Percentiles rank a stretch among this genome's conserved stretches.
These are phyloP conservation scores for Tamandua tetradactyla DNA, from an alignment of 2,797 vertebrate genomes.

Conservation along the genomic window DNA sequence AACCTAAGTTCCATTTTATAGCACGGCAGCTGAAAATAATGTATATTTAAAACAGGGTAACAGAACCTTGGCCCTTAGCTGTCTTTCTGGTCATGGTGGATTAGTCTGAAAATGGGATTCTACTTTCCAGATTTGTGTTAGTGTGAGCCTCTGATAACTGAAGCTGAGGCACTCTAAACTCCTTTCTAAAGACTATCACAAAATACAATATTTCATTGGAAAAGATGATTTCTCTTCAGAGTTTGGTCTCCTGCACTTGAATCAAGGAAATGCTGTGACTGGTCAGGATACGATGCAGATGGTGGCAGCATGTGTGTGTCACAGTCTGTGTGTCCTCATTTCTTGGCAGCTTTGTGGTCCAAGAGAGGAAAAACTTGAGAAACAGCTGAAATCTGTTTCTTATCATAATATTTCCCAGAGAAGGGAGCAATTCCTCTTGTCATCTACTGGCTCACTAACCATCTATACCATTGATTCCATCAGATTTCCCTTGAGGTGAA, in stretches of 20 bases:
- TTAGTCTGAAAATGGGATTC: background rate
- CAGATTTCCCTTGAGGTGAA: slow-evolving; percentile 81
- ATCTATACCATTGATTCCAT: slow-evolving; percentile 58
- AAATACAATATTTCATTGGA: background rate
- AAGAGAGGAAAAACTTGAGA: slow-evolving; percentile 82
- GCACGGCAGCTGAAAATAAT: background rate
- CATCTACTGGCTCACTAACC: slow-evolving; percentile 79
- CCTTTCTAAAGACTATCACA: slow-evolving; percentile 25
- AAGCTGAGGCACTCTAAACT: background rate
- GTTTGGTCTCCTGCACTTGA: slow-evolving; percentile 60
- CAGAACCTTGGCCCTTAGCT: background rate
- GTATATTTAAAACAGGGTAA: background rate
- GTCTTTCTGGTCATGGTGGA: background rate
- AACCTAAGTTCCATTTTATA: background rate
- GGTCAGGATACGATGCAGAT: slow-evolving; percentile 77
- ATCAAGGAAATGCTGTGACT: slow-evolving; percentile 63
- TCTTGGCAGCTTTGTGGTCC: slow-evolving; percentile 83
- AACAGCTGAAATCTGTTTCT: slow-evolving; percentile 86
- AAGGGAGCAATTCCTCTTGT: slow-evolving; percentile 77
- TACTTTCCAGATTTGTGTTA: background rate
- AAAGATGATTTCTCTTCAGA: slow-evolving; percentile 56
- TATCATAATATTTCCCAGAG: slow-evolving; percentile 84
- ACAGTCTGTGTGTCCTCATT: slow-evolving; percentile 83
- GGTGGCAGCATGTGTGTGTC: slow-evolving; percentile 74
- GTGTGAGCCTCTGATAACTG: background rate